Base-by-base conservation (phyloP, 1,140 invertebrate species). In the Campodea augens region DNA sequence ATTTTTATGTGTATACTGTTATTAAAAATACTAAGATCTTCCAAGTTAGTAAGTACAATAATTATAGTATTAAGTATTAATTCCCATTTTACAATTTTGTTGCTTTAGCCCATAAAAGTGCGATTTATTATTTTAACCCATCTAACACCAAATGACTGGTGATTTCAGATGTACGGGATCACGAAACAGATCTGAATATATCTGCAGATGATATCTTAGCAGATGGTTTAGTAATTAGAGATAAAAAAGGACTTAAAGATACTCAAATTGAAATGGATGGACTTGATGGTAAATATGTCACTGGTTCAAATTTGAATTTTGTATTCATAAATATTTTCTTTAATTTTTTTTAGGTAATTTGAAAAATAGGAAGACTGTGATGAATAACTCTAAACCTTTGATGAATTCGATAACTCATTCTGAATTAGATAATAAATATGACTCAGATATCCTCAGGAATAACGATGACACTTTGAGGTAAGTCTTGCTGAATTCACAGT, bases 291-390 rank as follows among this genome's bases (percentile, higher is more conserved):
- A 15, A 32, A 15, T 32, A 10, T n/a, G n/a, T n/a, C n/a, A n/a
- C n/a, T n/a, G n/a, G n/a, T n/a, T n/a, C n/a, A n/a, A n/a, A 38
- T 84, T 88, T 78, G 83, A 89, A 63, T 84, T 88, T 56, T 85
- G 81, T 3, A 86, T 88, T 66, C 82, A 86, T 61, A 83, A 46
- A 43, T 20, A 25, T 36, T 47, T 49, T 3, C 29, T 49, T 50
- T 51, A 45, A 41, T 49, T 58, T 51, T 51, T 61, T 63, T 37
- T 58, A 77, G 74, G 77, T 66, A 78, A 81, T 64, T 64, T 75
- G 54, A 75, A 76, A 66, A 73, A 61, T 41, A 77, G 77, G 64
- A 69, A 78, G 55, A 78, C 75, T 63, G 65, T 75, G 60, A 64
- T 74, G 50, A 69, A 75, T 63, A 80, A 78, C 55, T 79, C 77